A percentile compares a stretch with the other conserved stretches of the same genome.
phyloP scores from a whole-genome alignment of 2,888 invertebrate genomes.

The Teleiodes luculella region DNA sequence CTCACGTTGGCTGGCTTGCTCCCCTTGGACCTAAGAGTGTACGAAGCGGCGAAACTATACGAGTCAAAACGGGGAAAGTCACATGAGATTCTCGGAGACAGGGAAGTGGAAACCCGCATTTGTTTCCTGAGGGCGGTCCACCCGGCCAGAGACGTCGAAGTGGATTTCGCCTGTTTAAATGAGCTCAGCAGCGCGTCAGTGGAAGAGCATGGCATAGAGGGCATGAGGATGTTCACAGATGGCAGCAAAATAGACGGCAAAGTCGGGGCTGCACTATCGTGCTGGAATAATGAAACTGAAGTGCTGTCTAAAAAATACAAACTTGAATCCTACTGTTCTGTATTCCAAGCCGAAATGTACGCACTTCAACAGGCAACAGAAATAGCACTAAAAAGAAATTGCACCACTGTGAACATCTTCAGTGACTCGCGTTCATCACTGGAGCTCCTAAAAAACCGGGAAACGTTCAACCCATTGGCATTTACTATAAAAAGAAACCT shows the following conservation, averaged over 20 bases:
- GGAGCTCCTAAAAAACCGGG: background rate
- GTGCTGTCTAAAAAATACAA: background rate
- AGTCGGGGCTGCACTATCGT: background rate
- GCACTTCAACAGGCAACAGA: background rate
- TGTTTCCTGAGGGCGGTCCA: background rate
- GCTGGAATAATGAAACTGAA: background rate
- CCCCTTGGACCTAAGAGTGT: conserved; percentile 7
- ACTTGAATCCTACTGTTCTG: background rate
- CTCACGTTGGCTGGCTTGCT: conserved; percentile 9
- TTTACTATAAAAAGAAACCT: background rate
- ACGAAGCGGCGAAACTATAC: background rate
- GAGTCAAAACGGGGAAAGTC: background rate
- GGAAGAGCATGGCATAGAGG: background rate
- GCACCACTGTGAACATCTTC: background rate
- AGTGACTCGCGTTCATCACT: background rate
- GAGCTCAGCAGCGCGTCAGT: background rate
- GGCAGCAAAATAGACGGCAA: background rate
- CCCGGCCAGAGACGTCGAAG: background rate
- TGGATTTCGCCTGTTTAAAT: background rate
- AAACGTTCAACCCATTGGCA: background rate
- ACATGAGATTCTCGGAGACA: background rate
- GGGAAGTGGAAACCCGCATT: background rate
- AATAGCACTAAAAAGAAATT: background rate
- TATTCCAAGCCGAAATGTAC: background rate
- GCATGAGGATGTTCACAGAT: background rate